A percentile compares a stretch with the other conserved stretches of the same genome.
Conservation (phyloP, 2,797 vertebrate genomes). For the Hydrolagus colliei region DNA sequence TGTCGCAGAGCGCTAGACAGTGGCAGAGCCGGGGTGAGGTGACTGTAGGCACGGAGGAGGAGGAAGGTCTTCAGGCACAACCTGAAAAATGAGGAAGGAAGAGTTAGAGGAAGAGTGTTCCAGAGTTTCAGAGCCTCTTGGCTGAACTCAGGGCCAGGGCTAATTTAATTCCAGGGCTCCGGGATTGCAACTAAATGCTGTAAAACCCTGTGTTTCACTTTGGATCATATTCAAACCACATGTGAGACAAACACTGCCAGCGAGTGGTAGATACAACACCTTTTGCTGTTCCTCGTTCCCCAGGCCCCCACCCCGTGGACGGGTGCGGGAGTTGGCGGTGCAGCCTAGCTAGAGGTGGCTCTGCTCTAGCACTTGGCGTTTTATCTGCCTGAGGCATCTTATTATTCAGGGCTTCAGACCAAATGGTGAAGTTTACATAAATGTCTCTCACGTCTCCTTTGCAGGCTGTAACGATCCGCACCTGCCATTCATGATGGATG, state of each 20-base stretch:
- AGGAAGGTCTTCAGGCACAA: no score
- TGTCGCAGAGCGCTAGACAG: no score
- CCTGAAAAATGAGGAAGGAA: no score
- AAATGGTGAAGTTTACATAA: not conserved
- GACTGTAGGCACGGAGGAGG: no score
- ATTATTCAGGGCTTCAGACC: slow-evolving; percentile 1
- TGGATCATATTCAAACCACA: no score
- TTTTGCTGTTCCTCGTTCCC: not conserved
- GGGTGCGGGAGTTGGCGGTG: not conserved
- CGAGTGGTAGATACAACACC: not conserved
- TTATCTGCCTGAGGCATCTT: not conserved
- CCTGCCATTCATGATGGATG: not conserved
- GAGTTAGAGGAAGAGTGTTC: no score
- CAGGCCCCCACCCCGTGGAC: not conserved
- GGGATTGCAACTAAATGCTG: slow-evolving; percentile 26
- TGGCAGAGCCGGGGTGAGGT: no score
- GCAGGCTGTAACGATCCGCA: not conserved
- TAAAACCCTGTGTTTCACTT: not conserved
- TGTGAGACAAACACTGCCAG: not conserved
- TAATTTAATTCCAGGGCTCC: not conserved
- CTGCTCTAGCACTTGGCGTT: not conserved
- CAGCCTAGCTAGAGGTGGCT: not conserved
- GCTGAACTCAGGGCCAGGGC: no score
- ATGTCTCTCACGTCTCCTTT: not conserved
- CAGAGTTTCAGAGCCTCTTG: no score